Conservation (phyloP, 2,888 invertebrate genomes). For the Dichetophora obliterata region DNA sequence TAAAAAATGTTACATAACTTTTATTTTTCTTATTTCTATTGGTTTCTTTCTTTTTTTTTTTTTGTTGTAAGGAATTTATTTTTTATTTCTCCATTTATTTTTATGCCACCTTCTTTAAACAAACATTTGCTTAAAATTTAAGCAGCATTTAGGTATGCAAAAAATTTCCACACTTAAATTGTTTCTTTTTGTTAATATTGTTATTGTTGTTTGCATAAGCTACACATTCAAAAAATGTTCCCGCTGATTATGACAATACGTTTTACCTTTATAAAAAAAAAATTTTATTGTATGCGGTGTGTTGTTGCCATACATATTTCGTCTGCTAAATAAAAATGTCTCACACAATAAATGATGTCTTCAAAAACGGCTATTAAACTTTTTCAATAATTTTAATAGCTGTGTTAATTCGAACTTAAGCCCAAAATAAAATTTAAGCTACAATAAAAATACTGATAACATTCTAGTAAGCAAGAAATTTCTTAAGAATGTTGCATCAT, state of each 20-base stretch:
- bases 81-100: background rate
- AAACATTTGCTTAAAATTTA: slow-evolving; percentile 3
- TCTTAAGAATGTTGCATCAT: slow-evolving; percentile 4
- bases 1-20: background rate
- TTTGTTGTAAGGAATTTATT: background rate
- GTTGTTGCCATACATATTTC: too few species aligned
- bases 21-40: background rate
- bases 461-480: background rate
- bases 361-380: too few species aligned
- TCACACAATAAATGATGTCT: too few species aligned
- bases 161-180: slow-evolving; percentile 7
- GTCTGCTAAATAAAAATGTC: too few species aligned
- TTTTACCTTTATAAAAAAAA: too few species aligned
- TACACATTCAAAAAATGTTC: background rate
- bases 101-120: background rate
- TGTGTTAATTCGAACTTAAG: too few species aligned
- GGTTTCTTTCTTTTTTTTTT: background rate
- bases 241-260: background rate
- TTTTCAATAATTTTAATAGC: too few species aligned
- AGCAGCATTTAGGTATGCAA: background rate
- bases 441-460: too few species aligned
- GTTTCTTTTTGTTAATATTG: background rate
- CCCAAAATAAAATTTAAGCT: too few species aligned
- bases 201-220: background rate
- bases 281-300: too few species aligned